These are phyloP conservation scores for Emydocephalus ijimae DNA, from an alignment of 2,113 vertebrate species.

Conservation along the genomic window DNA sequence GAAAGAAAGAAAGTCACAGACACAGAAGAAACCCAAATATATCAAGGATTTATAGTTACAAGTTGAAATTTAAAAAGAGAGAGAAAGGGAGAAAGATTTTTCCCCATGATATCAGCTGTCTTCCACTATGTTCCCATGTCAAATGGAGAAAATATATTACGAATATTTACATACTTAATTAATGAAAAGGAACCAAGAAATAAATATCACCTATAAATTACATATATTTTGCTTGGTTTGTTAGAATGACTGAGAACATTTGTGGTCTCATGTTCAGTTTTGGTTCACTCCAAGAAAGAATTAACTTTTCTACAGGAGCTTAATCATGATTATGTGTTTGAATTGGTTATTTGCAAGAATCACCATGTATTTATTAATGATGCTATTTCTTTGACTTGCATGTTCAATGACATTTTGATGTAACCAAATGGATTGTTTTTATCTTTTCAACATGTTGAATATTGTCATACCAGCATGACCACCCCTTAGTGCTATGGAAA, in stretches of 20 bases:
- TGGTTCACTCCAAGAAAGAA: constrained; percentile 37
- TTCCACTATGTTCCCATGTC: constrained; percentile 7
- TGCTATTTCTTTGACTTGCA: background rate
- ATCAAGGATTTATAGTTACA: background rate
- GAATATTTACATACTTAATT: constrained; percentile 46
- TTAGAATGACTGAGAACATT: constrained; percentile 19
- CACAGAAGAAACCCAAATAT: background rate
- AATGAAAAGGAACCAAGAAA: constrained; percentile 38
- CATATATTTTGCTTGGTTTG: constrained; percentile 43
- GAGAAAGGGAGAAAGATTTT: background rate
- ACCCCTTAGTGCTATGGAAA: background rate
- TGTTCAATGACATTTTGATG: background rate
- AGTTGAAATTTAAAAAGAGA: background rate
- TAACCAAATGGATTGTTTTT: background rate
- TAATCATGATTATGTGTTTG: background rate
- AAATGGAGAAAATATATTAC: constrained; percentile 55
- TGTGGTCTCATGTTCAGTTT: constrained; percentile 26
- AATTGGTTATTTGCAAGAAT: background rate
- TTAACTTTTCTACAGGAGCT: constrained; percentile 7
- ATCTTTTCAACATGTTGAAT: background rate
- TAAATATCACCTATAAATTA: constrained; percentile 49
- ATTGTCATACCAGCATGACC: background rate
- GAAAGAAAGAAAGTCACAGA: background rate
- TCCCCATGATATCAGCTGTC: background rate
- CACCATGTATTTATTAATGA: background rate